Conservation (phyloP, 2,888 invertebrate genomes). For the Heliconius ethilla region DNA sequence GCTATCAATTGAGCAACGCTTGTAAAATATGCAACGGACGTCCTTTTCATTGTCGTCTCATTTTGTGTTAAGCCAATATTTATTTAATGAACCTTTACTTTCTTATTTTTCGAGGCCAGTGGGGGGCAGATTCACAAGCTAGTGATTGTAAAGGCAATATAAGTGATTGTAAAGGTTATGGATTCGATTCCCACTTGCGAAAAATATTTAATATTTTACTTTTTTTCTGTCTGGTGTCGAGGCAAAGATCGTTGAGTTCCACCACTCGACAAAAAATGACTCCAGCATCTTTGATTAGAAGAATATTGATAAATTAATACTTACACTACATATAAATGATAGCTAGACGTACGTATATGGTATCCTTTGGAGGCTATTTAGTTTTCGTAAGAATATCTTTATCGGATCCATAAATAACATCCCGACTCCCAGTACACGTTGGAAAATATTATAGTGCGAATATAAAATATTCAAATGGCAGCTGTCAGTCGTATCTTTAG, state of each 20-base stretch:
- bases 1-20: slow-evolving; percentile 29
- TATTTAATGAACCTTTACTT: neutral
- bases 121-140: too few relatives aligned
- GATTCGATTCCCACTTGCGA: too few relatives aligned
- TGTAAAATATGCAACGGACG: slow-evolving; percentile 33
- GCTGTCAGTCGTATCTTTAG: slow-evolving; percentile 5
- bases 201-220: too few relatives aligned
- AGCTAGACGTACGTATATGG: neutral
- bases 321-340: neutral
- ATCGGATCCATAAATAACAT: slow-evolving; percentile 26
- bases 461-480: slow-evolving; percentile 27
- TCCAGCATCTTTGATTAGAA: too few relatives aligned
- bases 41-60: slow-evolving; percentile 16
- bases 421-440: neutral
- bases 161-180: too few relatives aligned
- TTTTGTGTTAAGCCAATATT: neutral
- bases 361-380: slow-evolving; percentile 11
- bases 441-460: slow-evolving; percentile 14
- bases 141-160: too few relatives aligned
- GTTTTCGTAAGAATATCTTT: slow-evolving; percentile 7
- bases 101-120: too few relatives aligned
- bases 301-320: neutral
- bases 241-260: too few relatives aligned
- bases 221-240: too few relatives aligned
- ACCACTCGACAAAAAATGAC: too few relatives aligned